Conservation (phyloP, 1,140 invertebrate species). For the Steinernema khuongi region DNA sequence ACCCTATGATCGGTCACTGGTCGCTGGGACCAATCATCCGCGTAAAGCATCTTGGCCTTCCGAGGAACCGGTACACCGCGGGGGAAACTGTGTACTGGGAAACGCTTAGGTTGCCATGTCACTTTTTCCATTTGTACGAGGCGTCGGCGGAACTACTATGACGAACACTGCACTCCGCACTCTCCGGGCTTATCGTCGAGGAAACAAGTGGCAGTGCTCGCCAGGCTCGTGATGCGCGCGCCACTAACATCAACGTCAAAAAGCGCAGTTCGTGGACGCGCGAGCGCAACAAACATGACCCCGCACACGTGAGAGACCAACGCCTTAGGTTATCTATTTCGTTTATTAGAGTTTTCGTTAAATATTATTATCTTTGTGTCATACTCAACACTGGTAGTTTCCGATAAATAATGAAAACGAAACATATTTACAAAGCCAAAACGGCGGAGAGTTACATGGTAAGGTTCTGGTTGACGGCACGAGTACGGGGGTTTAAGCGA, state of each 20-base stretch:
- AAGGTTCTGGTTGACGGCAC: too few relatives aligned
- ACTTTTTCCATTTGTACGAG: too few relatives aligned
- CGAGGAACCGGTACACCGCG: too few relatives aligned
- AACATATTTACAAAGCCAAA: neutral
- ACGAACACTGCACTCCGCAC: neutral
- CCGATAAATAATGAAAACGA: neutral
- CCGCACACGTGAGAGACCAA: too few relatives aligned
- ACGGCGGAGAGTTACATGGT: too few relatives aligned
- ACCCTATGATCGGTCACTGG: neutral
- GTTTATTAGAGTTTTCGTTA: neutral
- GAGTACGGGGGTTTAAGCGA: too few relatives aligned
- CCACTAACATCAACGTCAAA: neutral
- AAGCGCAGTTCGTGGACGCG: neutral
- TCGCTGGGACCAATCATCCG: too few relatives aligned
- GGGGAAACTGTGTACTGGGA: too few relatives aligned
- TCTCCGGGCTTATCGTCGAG: neutral
- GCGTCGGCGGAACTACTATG: neutral
- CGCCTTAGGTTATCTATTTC: neutral
- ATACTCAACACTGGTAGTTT: neutral
- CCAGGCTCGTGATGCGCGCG: neutral
- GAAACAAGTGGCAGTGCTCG: neutral
- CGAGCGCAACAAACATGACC: too few relatives aligned
- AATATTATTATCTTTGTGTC: slow-evolving; percentile 1
- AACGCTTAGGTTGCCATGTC: too few relatives aligned
- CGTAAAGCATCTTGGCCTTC: too few relatives aligned